These are phyloP conservation scores for Caracal caracal DNA, from an alignment of 2,113 vertebrate genomes.

Conservation along the genomic window DNA sequence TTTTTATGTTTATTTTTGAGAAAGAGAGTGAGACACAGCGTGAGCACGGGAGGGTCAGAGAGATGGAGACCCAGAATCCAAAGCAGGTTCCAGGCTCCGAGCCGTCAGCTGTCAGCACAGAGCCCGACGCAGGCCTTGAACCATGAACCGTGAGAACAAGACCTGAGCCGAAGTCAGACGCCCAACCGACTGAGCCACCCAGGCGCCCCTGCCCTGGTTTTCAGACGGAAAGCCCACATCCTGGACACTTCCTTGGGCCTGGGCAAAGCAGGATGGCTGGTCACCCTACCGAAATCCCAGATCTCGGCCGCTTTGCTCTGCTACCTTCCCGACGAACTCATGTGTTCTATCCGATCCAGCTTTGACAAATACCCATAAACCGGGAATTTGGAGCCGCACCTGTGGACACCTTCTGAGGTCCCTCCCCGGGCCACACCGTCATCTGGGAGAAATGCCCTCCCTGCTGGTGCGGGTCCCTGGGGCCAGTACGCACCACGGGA, in stretches of 20 bases:
- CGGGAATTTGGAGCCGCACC: not conserved
- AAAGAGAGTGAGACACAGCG: too few species aligned
- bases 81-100: too few species aligned
- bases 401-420: not conserved
- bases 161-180: too few species aligned
- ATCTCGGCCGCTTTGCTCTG: not conserved
- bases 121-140: too few species aligned
- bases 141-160: too few species aligned
- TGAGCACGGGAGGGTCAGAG: too few species aligned
- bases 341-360: not conserved
- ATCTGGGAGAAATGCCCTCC: not conserved
- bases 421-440: not conserved
- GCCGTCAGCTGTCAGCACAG: too few species aligned
- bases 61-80: too few species aligned
- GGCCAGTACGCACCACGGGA: too few species aligned
- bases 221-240: not conserved
- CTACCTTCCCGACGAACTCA: not conserved
- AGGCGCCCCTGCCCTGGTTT: not conserved
- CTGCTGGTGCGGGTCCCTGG: not conserved
- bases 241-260: not conserved
- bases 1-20: not conserved
- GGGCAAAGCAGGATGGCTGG: not conserved
- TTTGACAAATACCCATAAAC: not conserved
- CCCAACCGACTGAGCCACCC: too few species aligned
- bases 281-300: not conserved